Evolutionary conservation across 2,888 invertebrate genomes (phyloP).

Genomic region (Drosophila colorata): DNA sequence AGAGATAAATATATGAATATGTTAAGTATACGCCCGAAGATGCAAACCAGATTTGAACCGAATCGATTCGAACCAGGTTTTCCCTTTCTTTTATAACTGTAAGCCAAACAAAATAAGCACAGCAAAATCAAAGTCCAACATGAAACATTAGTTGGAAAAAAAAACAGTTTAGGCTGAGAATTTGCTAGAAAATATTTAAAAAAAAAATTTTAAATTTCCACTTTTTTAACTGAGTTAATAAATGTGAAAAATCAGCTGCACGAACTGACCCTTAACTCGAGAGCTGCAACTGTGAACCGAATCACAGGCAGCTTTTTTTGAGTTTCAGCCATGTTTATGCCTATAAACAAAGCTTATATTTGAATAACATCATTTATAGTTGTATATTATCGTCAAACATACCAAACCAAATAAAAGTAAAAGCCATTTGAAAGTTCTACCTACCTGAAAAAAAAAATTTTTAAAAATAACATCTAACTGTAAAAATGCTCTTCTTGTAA

Average conservation of each 20-base stretch:
- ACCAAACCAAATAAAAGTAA: conserved; percentile 23
- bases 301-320: not conserved
- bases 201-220: too few relatives aligned
- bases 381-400: not conserved
- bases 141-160: not conserved
- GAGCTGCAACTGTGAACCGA: not conserved
- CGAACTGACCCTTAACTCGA: not conserved
- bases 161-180: too few relatives aligned
- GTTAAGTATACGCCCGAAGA: not conserved
- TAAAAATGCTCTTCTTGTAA: conserved; percentile 3
- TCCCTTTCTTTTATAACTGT: too few relatives aligned
- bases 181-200: too few relatives aligned
- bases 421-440: conserved; percentile 43
- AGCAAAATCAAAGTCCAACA: too few relatives aligned
- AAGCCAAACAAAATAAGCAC: not conserved
- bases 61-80: too few relatives aligned
- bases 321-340: not conserved
- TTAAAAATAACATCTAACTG: conserved; percentile 14
- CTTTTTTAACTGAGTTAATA: not conserved
- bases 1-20: not conserved
- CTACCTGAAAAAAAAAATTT: not conserved
- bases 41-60: not conserved
- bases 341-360: not conserved
- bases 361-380: not conserved
- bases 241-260: not conserved